Percentiles rank a stretch among this genome's conserved stretches.
These are phyloP conservation scores for Rhinoderma darwinii DNA, from an alignment of 2,113 vertebrate genomes.

Conservation along the genomic window DNA sequence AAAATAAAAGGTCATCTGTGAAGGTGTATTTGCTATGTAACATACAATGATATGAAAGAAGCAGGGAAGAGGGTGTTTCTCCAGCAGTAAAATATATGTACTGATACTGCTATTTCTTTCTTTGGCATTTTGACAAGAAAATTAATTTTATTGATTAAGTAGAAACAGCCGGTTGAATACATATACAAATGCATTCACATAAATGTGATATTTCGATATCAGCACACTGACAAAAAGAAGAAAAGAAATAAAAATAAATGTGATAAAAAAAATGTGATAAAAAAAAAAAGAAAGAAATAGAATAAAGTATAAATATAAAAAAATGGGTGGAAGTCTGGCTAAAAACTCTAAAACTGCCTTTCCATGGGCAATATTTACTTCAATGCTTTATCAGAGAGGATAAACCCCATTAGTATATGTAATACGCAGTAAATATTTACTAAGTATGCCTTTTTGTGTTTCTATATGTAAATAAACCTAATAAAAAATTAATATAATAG, in stretches of 20 bases:
- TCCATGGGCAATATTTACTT: too few species aligned
- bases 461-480: too few species aligned
- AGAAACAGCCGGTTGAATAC: neutral
- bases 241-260: neutral
- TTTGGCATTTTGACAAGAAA: neutral
- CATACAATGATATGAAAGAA: neutral
- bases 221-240: neutral
- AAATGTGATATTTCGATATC: neutral
- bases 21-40: slow-evolving; percentile 12
- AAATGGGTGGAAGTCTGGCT: too few species aligned
- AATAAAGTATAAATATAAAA: too few species aligned
- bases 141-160: neutral
- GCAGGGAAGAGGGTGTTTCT: neutral
- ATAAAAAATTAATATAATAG: too few species aligned
- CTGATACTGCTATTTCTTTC: neutral
- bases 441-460: too few species aligned
- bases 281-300: neutral
- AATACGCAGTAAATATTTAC: too few species aligned
- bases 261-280: neutral
- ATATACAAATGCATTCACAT: neutral
- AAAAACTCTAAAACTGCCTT: too few species aligned
- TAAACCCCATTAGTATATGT: too few species aligned
- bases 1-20: slow-evolving; percentile 30
- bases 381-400: too few species aligned
- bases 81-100: neutral